Evolutionary conservation across 2,113 vertebrate genomes (phyloP).

Genomic region (Saimiri boliviensis): DNA sequence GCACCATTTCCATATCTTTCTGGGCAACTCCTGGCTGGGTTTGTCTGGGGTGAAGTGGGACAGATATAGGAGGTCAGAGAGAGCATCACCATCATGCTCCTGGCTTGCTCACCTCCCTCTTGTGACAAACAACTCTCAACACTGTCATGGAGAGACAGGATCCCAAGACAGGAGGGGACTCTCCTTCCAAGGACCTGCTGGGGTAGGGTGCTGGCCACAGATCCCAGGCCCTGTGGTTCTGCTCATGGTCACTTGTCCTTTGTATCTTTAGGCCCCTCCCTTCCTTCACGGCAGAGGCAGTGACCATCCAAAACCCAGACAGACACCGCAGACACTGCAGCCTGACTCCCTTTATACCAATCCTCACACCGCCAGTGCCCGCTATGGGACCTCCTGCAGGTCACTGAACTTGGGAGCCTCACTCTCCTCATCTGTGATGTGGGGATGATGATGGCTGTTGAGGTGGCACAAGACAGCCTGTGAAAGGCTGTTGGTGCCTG

Average conservation of each 20-base stretch:
- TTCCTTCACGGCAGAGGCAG: neutral
- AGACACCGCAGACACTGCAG: too few relatives aligned
- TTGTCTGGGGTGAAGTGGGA: neutral
- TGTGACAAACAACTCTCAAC: neutral
- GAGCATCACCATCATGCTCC: neutral
- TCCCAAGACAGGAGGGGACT: neutral
- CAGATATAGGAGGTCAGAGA: neutral
- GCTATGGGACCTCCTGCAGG: too few relatives aligned
- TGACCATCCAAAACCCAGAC: neutral
- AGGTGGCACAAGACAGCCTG: neutral
- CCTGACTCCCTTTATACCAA: neutral
- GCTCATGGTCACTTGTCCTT: neutral
- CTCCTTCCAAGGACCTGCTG: neutral
- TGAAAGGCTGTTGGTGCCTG: neutral
- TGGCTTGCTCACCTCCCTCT: neutral
- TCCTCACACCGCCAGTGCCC: rapidly evolving
- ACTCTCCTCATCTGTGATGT: neutral
- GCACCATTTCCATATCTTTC: neutral
- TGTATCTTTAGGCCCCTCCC: neutral
- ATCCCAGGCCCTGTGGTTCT: neutral
- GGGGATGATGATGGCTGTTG: too few relatives aligned
- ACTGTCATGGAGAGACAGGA: neutral
- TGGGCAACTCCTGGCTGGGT: neutral
- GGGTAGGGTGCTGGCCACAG: neutral
- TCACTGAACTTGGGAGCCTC: too few relatives aligned